Conservation (phyloP, 30 jellyfish, hydroid and myxozoan species). For the Chrysaora quinquecirrha region DNA sequence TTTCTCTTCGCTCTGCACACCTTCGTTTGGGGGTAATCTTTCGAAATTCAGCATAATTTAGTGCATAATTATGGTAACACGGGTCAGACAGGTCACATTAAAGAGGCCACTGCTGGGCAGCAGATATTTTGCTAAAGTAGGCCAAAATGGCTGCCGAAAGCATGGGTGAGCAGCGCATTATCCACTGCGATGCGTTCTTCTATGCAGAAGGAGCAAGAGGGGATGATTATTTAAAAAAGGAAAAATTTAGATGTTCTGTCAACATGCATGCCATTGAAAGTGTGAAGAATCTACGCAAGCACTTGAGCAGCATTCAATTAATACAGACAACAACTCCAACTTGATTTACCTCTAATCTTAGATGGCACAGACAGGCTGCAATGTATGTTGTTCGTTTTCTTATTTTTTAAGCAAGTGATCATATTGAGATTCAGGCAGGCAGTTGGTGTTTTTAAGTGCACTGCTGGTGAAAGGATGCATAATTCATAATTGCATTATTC, state of each 20-base stretch:
- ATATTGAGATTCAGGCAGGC: not conserved
- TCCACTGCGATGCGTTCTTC: constrained; percentile 9
- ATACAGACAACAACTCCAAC: constrained; percentile 11
- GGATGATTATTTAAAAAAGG: not conserved
- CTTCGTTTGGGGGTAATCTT: no score
- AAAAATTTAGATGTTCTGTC: not conserved
- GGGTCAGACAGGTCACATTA: no score
- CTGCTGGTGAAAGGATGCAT: constrained; percentile 18
- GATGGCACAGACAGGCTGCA: constrained; percentile 13
- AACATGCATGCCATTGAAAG: constrained; percentile 1
- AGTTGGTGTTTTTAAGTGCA: not conserved
- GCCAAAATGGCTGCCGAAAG: constrained; percentile 22
- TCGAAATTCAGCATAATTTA: no score
- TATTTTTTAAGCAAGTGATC: not conserved
- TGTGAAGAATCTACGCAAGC: constrained; percentile 10
- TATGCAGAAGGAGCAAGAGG: constrained; percentile 18
- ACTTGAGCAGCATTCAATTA: constrained; percentile 17
- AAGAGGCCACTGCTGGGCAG: no score
- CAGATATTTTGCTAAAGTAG: no score
- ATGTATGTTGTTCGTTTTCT: constrained; percentile 8
- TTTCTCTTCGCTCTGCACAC: no score
- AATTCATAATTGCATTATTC: no score
- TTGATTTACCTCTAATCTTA: constrained; percentile 10
- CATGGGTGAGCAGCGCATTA: not conserved
- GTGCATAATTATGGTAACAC: no score